phyloP scores from a whole-genome alignment of 2,113 vertebrate species.

The Myrmecobius fasciatus region DNA sequence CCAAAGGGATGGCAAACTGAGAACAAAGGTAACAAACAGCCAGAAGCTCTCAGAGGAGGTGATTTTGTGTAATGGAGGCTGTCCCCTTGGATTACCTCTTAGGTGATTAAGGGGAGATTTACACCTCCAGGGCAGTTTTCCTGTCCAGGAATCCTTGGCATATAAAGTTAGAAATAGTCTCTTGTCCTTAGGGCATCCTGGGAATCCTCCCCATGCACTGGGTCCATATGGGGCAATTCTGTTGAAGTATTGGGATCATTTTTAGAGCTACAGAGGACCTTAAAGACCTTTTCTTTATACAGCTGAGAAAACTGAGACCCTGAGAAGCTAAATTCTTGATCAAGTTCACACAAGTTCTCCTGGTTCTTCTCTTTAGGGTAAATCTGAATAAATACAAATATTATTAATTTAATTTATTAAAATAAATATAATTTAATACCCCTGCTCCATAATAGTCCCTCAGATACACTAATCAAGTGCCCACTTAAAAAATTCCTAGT shows the following conservation, averaged over 20 bases:
- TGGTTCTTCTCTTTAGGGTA: background rate
- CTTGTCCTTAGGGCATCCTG: background rate
- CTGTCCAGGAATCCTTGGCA: background rate
- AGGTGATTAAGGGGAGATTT: background rate
- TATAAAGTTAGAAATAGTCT: background rate
- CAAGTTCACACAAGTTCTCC: background rate
- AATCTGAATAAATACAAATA: background rate
- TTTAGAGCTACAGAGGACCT: background rate
- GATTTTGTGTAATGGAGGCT: background rate
- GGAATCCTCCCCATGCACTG: background rate
- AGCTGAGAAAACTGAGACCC: background rate
- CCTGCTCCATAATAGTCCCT: background rate
- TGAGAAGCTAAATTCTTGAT: background rate
- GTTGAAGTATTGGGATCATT: background rate
- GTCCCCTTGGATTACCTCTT: background rate
- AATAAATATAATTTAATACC: background rate
- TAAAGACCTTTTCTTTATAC: background rate
- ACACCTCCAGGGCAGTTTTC: background rate
- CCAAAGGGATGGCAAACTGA: background rate
- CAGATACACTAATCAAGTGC: background rate
- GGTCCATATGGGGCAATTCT: background rate
- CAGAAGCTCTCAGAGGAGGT: background rate
- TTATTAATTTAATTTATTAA: too few relatives aligned
- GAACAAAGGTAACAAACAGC: background rate
- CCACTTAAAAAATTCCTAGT: background rate